These are phyloP conservation scores for Hippocampus abdominalis DNA, from an alignment of 2,113 vertebrate genomes.

Conservation along the genomic window DNA sequence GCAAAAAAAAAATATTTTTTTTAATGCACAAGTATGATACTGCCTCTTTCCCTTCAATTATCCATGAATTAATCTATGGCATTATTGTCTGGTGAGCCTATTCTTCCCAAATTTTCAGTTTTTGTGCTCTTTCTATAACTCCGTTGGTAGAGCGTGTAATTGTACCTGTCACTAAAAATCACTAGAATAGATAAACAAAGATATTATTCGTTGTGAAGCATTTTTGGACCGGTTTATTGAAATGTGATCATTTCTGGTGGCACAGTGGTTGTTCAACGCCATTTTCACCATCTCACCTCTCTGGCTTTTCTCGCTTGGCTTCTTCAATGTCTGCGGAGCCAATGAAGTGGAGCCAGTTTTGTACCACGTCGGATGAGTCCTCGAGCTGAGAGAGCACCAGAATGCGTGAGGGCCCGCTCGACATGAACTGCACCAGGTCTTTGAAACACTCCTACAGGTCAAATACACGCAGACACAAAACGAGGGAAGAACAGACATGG, in stretches of 20 bases:
- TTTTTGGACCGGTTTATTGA: background rate
- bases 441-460: constrained; percentile 72
- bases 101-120: too few species aligned
- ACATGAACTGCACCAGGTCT: constrained; percentile 80
- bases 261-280: background rate
- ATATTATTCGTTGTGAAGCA: background rate
- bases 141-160: too few species aligned
- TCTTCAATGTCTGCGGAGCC: constrained; percentile 75
- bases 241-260: background rate
- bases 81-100: too few species aligned
- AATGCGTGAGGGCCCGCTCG: constrained; percentile 78
- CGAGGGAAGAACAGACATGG: background rate
- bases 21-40: background rate
- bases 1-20: background rate
- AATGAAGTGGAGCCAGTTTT: constrained; percentile 76
- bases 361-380: constrained; percentile 63
- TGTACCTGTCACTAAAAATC: too few species aligned
- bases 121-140: too few species aligned
- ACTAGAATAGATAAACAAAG: too few species aligned
- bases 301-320: constrained; percentile 76
- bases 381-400: constrained; percentile 77
- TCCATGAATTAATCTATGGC: too few species aligned
- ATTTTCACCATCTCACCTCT: constrained; percentile 67
- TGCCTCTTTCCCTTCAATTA: too few species aligned
- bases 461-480: constrained; percentile 12